These are phyloP conservation scores for Bombus cullumanus DNA, from an alignment of 1,140 invertebrate genomes.

Conservation along the genomic window DNA sequence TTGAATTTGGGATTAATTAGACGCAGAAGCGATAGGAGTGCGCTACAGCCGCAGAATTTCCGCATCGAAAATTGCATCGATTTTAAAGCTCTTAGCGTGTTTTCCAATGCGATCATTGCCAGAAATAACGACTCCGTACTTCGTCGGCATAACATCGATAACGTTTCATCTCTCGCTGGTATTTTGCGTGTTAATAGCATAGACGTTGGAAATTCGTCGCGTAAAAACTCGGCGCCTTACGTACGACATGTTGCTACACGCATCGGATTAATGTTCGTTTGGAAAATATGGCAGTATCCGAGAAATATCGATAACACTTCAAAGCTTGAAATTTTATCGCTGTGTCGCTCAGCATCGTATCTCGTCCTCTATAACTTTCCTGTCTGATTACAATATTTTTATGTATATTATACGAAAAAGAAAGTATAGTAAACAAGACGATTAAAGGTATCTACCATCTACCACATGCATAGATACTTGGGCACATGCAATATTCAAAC, in stretches of 20 bases:
- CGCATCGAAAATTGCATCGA: background rate
- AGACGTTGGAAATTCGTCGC: background rate
- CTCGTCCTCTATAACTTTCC: background rate
- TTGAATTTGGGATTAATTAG: slow-evolving; percentile 23
- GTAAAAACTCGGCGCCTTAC: background rate
- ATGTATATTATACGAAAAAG: background rate
- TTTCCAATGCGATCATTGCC: slow-evolving; percentile 8
- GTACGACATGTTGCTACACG: background rate
- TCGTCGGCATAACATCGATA: background rate
- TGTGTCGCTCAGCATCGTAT: background rate
- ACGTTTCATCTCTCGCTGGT: background rate
- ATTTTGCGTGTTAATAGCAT: background rate
- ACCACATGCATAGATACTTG: too few relatives aligned
- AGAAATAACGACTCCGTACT: background rate
- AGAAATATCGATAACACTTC: slow-evolving; percentile 12
- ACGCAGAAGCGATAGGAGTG: background rate
- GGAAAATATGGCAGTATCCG: background rate
- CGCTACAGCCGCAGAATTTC: too few relatives aligned
- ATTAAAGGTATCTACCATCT: background rate
- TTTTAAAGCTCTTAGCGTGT: background rate
- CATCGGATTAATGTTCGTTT: slow-evolving; percentile 1
- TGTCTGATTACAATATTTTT: background rate
- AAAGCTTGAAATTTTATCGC: slow-evolving; percentile 6
- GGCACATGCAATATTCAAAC: background rate
- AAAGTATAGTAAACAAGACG: background rate